These are phyloP conservation scores for Pteria penguin DNA, from an alignment of 2,888 invertebrate genomes.

Conservation along the genomic window DNA sequence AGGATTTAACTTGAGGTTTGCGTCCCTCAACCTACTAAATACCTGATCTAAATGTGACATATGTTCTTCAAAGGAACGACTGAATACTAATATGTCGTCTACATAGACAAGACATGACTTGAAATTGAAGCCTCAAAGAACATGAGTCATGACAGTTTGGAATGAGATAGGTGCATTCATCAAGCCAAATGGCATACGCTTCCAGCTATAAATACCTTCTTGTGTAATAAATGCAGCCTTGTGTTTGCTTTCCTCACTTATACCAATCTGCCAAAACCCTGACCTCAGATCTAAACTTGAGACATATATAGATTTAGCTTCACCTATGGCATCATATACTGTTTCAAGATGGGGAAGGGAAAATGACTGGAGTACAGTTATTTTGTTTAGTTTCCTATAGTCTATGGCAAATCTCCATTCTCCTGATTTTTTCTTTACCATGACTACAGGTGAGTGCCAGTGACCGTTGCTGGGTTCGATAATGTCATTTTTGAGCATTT, in stretches of 20 bases:
- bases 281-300: slow-evolving; percentile 14
- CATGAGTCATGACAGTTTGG: slow-evolving; percentile 23
- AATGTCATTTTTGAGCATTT: slow-evolving; percentile 28
- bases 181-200: slow-evolving; percentile 19
- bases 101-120: slow-evolving; percentile 16
- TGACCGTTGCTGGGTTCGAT: slow-evolving; percentile 38
- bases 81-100: slow-evolving; percentile 9
- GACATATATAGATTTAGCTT: slow-evolving; percentile 3
- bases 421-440: slow-evolving; percentile 13
- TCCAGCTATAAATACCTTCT: too few species aligned
- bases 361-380: slow-evolving; percentile 6
- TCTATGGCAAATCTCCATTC: slow-evolving; percentile 27
- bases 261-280: slow-evolving; percentile 32
- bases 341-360: slow-evolving; percentile 16
- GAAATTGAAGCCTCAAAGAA: not conserved
- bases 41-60: slow-evolving; percentile 11
- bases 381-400: slow-evolving; percentile 21
- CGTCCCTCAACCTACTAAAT: slow-evolving; percentile 3
- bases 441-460: slow-evolving; percentile 43
- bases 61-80: slow-evolving; percentile 10
- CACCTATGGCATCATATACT: slow-evolving; percentile 16
- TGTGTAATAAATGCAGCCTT: too few species aligned
- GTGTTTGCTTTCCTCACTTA: too few species aligned
- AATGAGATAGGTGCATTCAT: slow-evolving; percentile 24
- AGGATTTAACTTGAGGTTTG: slow-evolving; percentile 23